These are phyloP conservation scores for Irena cyanogastra DNA, from an alignment of 2,113 vertebrate species.

Conservation along the genomic window DNA sequence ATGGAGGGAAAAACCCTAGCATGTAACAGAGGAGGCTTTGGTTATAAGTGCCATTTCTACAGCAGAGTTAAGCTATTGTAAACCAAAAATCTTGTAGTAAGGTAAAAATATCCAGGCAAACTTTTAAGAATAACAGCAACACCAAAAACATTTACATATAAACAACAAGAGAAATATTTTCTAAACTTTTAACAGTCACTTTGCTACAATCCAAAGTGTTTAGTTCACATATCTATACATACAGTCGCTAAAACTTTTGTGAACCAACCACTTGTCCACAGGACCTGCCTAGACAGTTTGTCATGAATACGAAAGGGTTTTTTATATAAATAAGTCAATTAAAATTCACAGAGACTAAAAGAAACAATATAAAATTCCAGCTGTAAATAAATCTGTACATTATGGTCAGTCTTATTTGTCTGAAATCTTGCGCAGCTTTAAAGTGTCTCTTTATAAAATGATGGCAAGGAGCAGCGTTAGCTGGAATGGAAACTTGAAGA, in stretches of 20 bases:
- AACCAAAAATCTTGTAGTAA: slow-evolving; percentile 54
- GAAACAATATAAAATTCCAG: slow-evolving; percentile 71
- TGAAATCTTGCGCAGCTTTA: slow-evolving; percentile 31
- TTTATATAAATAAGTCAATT: slow-evolving; percentile 79
- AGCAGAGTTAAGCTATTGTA: slow-evolving; percentile 67
- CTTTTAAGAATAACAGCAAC: slow-evolving; percentile 54
- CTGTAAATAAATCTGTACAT: slow-evolving; percentile 78
- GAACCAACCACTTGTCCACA: slow-evolving; percentile 73
- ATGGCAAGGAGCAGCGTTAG: slow-evolving; percentile 72
- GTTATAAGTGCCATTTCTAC: slow-evolving; percentile 72
- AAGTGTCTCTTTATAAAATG: slow-evolving; percentile 58
- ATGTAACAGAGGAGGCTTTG: slow-evolving; percentile 61
- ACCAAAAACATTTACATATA: slow-evolving; percentile 67
- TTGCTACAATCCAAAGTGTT: slow-evolving; percentile 58
- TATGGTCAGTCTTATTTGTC: slow-evolving; percentile 77
- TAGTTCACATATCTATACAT: slow-evolving; percentile 58
- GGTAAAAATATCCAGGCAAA: slow-evolving; percentile 6
- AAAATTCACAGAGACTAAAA: slow-evolving; percentile 67
- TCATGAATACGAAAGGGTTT: slow-evolving; percentile 53
- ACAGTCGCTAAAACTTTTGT: slow-evolving; percentile 48
- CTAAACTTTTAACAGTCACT: slow-evolving; percentile 61
- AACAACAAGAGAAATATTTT: slow-evolving; percentile 62
- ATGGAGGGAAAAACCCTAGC: not conserved
- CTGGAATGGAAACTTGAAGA: slow-evolving; percentile 96
- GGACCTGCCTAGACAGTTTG: slow-evolving; percentile 76